These are phyloP conservation scores for Nasonia longicornis DNA, from an alignment of 1,140 invertebrate genomes.

Conservation along the genomic window DNA sequence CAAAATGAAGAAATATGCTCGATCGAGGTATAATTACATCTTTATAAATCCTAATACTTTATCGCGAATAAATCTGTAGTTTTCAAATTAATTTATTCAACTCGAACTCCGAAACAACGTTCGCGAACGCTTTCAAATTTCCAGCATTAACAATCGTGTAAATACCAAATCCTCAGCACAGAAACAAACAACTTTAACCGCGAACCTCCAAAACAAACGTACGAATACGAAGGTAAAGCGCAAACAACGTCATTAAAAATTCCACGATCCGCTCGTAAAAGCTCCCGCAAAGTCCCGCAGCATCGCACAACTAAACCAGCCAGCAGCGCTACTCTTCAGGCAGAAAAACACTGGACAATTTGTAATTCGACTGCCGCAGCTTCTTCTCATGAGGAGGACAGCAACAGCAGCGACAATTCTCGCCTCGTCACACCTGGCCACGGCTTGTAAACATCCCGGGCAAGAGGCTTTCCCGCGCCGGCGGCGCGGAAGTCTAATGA, in stretches of 20 bases:
- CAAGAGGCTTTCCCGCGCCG: not conserved
- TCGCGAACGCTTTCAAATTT: too few species aligned
- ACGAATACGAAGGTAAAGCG: not conserved
- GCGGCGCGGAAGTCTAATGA: conserved; percentile 55
- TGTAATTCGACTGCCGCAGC: conserved; percentile 27
- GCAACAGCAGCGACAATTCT: conserved; percentile 32
- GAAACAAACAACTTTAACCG: not conserved
- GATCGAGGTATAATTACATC: conserved; percentile 71
- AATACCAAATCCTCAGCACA: not conserved
- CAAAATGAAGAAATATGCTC: conserved; percentile 76
- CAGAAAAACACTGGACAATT: conserved; percentile 14
- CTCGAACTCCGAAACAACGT: too few species aligned
- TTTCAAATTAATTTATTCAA: too few species aligned
- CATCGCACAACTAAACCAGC: not conserved
- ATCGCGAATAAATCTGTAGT: not conserved
- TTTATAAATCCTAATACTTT: conserved; percentile 15
- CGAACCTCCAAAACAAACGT: not conserved
- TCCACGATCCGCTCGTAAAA: conserved; percentile 1
- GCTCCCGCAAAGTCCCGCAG: not conserved
- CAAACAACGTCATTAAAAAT: conserved; percentile 26
- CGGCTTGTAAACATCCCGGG: conserved; percentile 12
- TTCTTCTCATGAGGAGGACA: not conserved
- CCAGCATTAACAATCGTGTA: not conserved
- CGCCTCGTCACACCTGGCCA: not conserved
- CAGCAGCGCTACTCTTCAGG: not conserved